Evolutionary conservation across 2,797 vertebrate species (phyloP).

Genomic region (Cyclura pinguis): DNA sequence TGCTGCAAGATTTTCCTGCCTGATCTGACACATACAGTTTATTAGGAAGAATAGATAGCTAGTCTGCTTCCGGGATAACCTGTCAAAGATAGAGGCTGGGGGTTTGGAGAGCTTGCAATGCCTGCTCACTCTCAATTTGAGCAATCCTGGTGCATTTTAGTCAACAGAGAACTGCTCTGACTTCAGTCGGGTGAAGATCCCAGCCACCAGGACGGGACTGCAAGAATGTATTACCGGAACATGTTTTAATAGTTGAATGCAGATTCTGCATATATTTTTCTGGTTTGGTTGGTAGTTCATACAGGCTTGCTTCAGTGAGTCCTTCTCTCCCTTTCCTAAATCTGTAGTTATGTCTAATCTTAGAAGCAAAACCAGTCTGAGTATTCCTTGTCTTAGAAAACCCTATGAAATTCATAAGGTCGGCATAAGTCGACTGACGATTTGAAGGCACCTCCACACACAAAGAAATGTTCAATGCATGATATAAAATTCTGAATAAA

Average conservation of each 20-base stretch:
- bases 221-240: background rate
- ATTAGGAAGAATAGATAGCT: no score
- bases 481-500: no score
- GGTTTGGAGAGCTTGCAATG: background rate
- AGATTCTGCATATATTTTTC: background rate
- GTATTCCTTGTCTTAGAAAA: no score
- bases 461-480: no score
- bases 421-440: no score
- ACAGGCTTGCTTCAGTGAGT: background rate
- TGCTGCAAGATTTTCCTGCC: background rate
- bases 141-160: background rate
- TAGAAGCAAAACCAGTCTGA: no score
- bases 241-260: background rate
- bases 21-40: background rate
- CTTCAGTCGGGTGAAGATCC: background rate
- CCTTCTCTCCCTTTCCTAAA: background rate
- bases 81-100: background rate
- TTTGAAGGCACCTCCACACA: no score
- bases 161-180: background rate
- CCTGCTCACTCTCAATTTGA: background rate
- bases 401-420: no score
- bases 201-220: background rate
- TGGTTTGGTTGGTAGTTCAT: background rate
- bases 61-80: background rate
- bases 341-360: no score